phyloP scores from a whole-genome alignment of 2,113 vertebrate species.

The Myotis davidii region DNA sequence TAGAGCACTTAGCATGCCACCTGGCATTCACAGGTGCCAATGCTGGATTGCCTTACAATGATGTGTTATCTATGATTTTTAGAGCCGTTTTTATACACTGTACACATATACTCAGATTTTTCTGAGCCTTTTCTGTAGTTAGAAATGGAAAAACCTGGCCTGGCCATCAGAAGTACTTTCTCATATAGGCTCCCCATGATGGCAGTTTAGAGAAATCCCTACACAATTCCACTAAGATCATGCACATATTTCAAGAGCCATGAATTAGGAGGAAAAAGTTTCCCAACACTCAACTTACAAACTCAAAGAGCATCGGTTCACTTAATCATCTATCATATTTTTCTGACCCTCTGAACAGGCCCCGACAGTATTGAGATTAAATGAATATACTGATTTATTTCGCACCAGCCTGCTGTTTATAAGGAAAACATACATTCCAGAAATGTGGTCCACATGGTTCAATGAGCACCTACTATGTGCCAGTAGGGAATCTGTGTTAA shows the following conservation, averaged over 20 bases:
- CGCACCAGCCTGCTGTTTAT: background rate
- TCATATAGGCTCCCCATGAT: background rate
- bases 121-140: background rate
- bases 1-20: background rate
- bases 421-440: background rate
- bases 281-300: constrained; percentile 22
- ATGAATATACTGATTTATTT: background rate
- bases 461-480: background rate
- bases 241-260: background rate
- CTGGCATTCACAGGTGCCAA: background rate
- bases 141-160: background rate
- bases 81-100: background rate
- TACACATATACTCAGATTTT: background rate
- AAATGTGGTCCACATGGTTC: background rate
- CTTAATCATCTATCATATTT: background rate
- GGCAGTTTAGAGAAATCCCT: background rate
- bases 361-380: constrained; percentile 24
- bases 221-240: background rate
- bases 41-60: background rate
- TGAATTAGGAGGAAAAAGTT: constrained; percentile 37
- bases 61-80: background rate
- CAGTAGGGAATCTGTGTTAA: background rate
- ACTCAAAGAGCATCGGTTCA: constrained; percentile 52
- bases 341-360: background rate
- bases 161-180: background rate